Conservation (phyloP, 2,888 invertebrate species). For the Apantesis nais region DNA sequence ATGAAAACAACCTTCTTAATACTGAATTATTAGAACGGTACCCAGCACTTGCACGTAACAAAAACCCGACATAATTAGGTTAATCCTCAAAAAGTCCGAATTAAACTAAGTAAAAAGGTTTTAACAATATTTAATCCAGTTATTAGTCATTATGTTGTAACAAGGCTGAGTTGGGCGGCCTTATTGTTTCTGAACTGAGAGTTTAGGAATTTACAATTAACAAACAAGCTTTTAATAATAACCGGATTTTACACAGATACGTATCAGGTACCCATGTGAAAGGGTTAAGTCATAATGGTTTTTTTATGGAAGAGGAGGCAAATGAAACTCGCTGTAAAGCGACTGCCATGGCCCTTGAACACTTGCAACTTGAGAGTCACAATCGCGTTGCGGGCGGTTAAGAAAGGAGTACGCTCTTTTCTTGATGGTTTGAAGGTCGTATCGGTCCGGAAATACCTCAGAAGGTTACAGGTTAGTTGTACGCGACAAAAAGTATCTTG, state of each 20-base stretch:
- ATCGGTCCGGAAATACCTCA: no score
- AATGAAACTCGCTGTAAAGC: no score
- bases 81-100: slow-evolving; percentile 60
- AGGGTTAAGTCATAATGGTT: background rate
- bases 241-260: background rate
- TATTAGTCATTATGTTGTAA: slow-evolving; percentile 62
- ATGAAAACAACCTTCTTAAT: slow-evolving; percentile 24
- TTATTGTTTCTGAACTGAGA: slow-evolving; percentile 53
- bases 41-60: slow-evolving; percentile 50
- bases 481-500: no score
- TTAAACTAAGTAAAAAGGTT: slow-evolving; percentile 66
- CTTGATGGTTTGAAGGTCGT: no score
- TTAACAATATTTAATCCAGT: slow-evolving; percentile 61
- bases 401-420: no score
- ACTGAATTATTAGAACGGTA: slow-evolving; percentile 47
- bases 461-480: no score
- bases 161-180: slow-evolving; percentile 44
- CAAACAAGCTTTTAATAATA: slow-evolving; percentile 29
- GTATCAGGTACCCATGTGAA: background rate
- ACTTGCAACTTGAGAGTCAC: no score
- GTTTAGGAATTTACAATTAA: slow-evolving; percentile 36
- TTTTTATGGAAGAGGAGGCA: background rate
- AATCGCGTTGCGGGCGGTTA: no score
- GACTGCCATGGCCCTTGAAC: no score
- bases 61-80: slow-evolving; percentile 56